A percentile compares a stretch with the other conserved stretches of the same genome.
phyloP scores from a whole-genome alignment of 2,888 invertebrate genomes.

The Quadroppia sp. region DNA sequence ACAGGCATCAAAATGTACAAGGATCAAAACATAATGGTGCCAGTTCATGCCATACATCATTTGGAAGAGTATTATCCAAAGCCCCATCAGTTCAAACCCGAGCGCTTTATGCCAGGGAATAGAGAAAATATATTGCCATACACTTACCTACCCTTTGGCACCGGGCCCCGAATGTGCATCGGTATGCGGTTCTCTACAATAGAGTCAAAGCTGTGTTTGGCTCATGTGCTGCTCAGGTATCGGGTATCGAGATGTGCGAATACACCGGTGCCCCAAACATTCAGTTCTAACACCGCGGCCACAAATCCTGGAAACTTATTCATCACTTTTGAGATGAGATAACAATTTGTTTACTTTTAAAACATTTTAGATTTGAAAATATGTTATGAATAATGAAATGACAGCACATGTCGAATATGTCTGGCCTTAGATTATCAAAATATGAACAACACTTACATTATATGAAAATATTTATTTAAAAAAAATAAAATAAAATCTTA shows the following conservation, averaged over 20 bases:
- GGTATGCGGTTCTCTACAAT: neutral
- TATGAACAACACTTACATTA: too few relatives aligned
- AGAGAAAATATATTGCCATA: neutral
- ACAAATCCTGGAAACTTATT: too few relatives aligned
- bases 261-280: too few relatives aligned
- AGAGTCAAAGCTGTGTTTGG: neutral
- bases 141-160: neutral
- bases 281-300: too few relatives aligned
- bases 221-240: neutral
- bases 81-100: conserved; percentile 20
- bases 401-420: too few relatives aligned
- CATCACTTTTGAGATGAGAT: too few relatives aligned
- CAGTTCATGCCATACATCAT: conserved; percentile 28
- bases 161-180: neutral
- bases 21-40: neutral
- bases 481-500: too few relatives aligned
- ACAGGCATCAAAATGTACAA: conserved; percentile 15
- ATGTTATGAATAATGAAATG: too few relatives aligned
- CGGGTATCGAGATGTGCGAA: neutral
- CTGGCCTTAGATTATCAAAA: too few relatives aligned
- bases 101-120: conserved; percentile 24
- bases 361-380: too few relatives aligned
- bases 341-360: too few relatives aligned
- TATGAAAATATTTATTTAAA: too few relatives aligned
- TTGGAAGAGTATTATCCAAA: neutral